Evolutionary conservation across 2,888 invertebrate species (phyloP), one percentile per base, ranked within the genome.

Genomic region (Lepidochrysops patricia): DNA sequence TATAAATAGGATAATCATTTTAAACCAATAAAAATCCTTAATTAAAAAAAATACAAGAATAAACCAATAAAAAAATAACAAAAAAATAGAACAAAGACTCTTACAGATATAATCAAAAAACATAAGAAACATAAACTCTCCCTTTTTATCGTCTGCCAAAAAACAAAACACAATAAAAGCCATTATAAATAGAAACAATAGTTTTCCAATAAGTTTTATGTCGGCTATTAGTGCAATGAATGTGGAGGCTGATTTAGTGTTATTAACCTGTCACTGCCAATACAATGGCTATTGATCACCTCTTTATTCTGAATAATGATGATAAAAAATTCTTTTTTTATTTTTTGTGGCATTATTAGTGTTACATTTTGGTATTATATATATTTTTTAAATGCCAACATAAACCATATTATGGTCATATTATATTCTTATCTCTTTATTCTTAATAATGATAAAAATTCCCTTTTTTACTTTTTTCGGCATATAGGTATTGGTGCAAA

Each of bases 231-330:
- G 23, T 43, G 60, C 59, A 58, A 59, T 57, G 57, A 29, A 32
- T 60, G 79, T 78, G 76, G n/a, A n/a, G n/a, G n/a, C 73, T 76
- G 83, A 84, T 84, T 81, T 83, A 84, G 79, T 79, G 77, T 84
- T 82, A 84, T 84, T 84, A 82, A 84, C 70, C 78, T 83, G 84
- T 83, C 84, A 82, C 63, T 71, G 70, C 75, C 79, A 43, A 9
- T 19, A 82, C 81, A 83, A 82, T 79, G 70, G 70, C 69, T 68
- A 64, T 69, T 74, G 71, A 79, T 79, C 77, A 77, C 54, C 54
- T 50, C 25, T 26, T 26, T 50, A 50, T 50, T 12, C 49, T n/a
- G 49, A 50, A 50, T 50, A 50, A 50, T 50, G 25, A 26, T 50
- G 7, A 43, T 43, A 9, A 35, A 35, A 35, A 35, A 9, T 9